phyloP scores from a whole-genome alignment of 1,140 invertebrate genomes.

The Drosophila sp. region DNA sequence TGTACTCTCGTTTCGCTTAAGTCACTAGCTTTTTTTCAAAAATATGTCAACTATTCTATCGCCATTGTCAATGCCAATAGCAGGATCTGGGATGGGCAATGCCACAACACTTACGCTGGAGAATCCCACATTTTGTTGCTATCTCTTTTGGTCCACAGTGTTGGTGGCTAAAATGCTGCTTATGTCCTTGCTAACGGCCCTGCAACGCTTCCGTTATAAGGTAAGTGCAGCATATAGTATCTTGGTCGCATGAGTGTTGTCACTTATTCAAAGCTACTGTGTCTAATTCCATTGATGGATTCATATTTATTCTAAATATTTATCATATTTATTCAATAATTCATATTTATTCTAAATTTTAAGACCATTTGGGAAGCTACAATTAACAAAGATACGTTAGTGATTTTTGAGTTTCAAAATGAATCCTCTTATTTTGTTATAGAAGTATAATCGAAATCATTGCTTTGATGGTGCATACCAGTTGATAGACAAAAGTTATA shows the following conservation, averaged over 20 bases:
- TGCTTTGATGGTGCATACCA: no score
- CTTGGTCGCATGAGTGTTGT: neutral
- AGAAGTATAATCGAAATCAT: no score
- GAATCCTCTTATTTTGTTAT: no score
- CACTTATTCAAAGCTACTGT: slow-evolving; percentile 63
- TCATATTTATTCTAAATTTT: no score
- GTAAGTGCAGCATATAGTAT: slow-evolving; percentile 44
- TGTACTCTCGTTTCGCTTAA: slow-evolving; percentile 11
- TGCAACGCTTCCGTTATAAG: slow-evolving; percentile 83
- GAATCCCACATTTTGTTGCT: slow-evolving; percentile 83
- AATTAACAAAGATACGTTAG: no score
- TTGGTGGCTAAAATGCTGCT: slow-evolving; percentile 84
- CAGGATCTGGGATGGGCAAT: slow-evolving; percentile 27
- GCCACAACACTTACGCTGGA: slow-evolving; percentile 53
- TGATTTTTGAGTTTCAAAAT: no score
- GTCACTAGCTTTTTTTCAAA: neutral
- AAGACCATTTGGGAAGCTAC: no score
- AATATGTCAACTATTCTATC: slow-evolving; percentile 13
- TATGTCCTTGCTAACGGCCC: slow-evolving; percentile 84
- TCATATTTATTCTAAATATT: slow-evolving; percentile 6
- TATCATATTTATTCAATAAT: no score
- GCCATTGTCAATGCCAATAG: slow-evolving; percentile 8
- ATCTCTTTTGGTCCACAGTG: slow-evolving; percentile 84
- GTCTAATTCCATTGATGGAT: slow-evolving; percentile 53
- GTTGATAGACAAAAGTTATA: no score